Conservation (phyloP, 2,113 vertebrate genomes). For the Isichthys henryi region DNA sequence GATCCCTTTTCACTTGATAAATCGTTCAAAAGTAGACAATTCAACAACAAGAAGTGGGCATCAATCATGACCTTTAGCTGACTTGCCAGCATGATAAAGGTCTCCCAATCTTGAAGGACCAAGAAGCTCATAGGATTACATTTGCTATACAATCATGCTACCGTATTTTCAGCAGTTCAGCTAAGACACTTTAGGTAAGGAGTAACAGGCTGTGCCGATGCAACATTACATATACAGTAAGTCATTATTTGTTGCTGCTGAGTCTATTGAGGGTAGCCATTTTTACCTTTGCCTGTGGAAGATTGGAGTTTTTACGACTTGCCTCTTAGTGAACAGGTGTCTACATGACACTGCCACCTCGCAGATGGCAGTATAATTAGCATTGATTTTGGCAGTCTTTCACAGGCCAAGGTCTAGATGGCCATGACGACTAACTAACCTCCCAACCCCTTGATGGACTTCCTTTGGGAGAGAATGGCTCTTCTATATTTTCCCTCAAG, state of each 20-base stretch:
- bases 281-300: slow-evolving; percentile 4
- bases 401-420: slow-evolving; percentile 60
- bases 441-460: slow-evolving; percentile 62
- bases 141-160: neutral
- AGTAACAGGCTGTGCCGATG: neutral
- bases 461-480: slow-evolving; percentile 61
- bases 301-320: slow-evolving; percentile 53
- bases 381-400: slow-evolving; percentile 64
- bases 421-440: slow-evolving; percentile 66
- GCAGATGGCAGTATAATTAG: slow-evolving; percentile 68
- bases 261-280: slow-evolving; percentile 5
- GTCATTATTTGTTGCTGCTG: slow-evolving; percentile 22
- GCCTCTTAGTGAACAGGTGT: slow-evolving; percentile 62
- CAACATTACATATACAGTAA: neutral
- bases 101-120: slow-evolving; percentile 9
- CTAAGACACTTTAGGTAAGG: neutral
- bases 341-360: slow-evolving; percentile 49
- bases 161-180: neutral
- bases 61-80: slow-evolving; percentile 45
- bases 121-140: slow-evolving; percentile 4
- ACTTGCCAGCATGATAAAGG: slow-evolving; percentile 32
- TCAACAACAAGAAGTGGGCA: slow-evolving; percentile 40
- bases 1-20: slow-evolving; percentile 53
- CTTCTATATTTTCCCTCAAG: slow-evolving; percentile 41
- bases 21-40: slow-evolving; percentile 51